Conservation (phyloP, 2,113 vertebrate genomes). For the Perca fluviatilis region DNA sequence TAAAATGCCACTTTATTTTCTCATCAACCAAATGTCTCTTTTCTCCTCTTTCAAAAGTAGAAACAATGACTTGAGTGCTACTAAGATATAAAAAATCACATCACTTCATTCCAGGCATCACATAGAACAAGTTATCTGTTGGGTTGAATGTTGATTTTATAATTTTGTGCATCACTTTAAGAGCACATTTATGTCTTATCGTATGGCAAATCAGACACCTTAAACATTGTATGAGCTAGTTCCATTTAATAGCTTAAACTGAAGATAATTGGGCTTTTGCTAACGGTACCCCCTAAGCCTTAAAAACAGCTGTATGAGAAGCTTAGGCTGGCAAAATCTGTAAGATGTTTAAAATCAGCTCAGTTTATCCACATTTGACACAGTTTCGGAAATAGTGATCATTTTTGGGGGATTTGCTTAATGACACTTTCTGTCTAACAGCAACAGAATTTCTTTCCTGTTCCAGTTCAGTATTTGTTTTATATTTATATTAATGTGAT, state of each 20-base stretch:
- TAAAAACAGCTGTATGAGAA: not conserved
- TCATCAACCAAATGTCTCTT: not conserved
- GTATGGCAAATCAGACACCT: not conserved
- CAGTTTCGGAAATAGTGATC: not conserved
- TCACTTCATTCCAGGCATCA: not conserved
- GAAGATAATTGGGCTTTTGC: not conserved
- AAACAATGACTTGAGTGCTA: not conserved
- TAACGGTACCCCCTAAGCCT: not conserved
- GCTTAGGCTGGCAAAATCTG: not conserved
- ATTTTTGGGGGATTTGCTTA: too few relatives aligned
- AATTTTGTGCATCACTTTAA: conserved; percentile 3
- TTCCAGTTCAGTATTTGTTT: too few relatives aligned
- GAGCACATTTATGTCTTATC: not conserved
- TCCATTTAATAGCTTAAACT: not conserved
- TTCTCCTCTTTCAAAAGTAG: conserved; percentile 3
- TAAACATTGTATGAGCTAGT: not conserved
- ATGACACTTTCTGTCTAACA: too few relatives aligned
- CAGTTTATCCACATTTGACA: not conserved
- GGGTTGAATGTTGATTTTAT: not conserved
- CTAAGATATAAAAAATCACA: not conserved
- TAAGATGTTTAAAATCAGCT: not conserved
- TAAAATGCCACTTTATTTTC: not conserved
- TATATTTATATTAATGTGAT: too few relatives aligned
- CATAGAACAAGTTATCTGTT: not conserved
- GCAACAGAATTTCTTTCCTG: too few relatives aligned